Evolutionary conservation across 2,113 vertebrate genomes (phyloP), one percentile per base, ranked within the genome.

Genomic region (Podarcis muralis): DNA sequence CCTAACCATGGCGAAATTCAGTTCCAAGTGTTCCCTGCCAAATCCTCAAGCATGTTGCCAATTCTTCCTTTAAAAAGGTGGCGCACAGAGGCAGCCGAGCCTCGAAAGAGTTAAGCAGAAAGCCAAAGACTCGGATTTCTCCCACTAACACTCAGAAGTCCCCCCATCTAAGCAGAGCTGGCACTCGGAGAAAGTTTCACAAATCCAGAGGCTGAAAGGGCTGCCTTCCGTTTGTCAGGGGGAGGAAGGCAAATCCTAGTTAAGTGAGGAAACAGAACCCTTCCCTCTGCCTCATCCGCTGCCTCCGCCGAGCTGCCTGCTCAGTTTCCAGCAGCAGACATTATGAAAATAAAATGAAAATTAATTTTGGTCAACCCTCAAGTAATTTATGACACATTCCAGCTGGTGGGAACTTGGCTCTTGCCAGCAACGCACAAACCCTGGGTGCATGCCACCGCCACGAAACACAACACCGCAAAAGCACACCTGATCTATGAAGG

Each of bases 211-310:
- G 88, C 93, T 93, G 74, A 48, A 94, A 84, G 1, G 77, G 7
- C 13, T 30, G 94, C 91, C 94, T 96, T 94, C 95, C 94, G 80
- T 88, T 93, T 87, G 16, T 91, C 88, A 91, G 86, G 94, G 93
- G 89, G 88, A 90, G 93, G 93, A 77, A 84, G 23, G 65, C 94
- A 93, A 95, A 92, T 90, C 92, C 91, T 86, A 13, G 93, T 92
- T 95, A 95, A 96, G 93, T 92, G 93, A 92, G 95, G 95, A 96
- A 96, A 93, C 96, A 96, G 95, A 96, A 92, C 86, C 69, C 79
- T 88, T 89, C 84, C 90, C 89, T 82, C 89, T 1, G 74, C 68
- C 90, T 94, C 92, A 85, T 85, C 88, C 18, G 13, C 72, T 20
- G 71, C 32, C 57, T 37, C 18, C n/a, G 48, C 25, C 5, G 23